These are phyloP conservation scores for Hippopotamus amphibius DNA, from an alignment of 2,113 vertebrate species.

Conservation along the genomic window DNA sequence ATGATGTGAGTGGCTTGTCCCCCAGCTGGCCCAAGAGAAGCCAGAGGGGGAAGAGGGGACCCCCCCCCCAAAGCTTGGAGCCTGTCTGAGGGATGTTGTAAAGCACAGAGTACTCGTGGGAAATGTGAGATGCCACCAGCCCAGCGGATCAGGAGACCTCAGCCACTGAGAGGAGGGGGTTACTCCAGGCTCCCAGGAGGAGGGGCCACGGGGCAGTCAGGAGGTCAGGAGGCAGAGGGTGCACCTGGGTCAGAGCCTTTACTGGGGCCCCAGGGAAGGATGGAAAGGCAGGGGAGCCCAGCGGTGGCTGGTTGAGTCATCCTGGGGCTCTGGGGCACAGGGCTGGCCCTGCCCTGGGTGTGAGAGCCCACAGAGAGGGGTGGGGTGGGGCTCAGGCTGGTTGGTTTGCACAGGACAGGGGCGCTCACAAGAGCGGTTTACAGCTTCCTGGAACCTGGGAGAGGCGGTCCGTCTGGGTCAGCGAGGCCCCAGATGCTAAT, in stretches of 20 bases:
- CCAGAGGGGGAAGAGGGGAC: not conserved
- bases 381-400: not conserved
- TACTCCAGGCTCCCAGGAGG: not conserved
- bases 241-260: not conserved
- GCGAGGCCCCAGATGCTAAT: not conserved
- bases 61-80: too few species aligned
- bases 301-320: not conserved
- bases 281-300: not conserved
- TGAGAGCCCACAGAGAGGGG: not conserved
- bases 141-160: not conserved
- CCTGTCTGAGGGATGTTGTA: not conserved
- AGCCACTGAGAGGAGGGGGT: not conserved
- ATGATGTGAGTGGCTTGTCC: rapidly evolving
- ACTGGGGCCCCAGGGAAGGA: not conserved
- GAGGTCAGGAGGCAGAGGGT: not conserved
- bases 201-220: rapidly evolving
- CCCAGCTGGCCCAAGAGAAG: not conserved
- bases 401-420: not conserved
- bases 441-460: not conserved
- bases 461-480: not conserved
- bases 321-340: not conserved
- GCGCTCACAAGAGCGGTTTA: not conserved
- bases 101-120: not conserved
- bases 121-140: not conserved
- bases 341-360: not conserved